Evolutionary conservation across 92 coral and sea anemone genomes (phyloP).

Genomic region (Porites rus): DNA sequence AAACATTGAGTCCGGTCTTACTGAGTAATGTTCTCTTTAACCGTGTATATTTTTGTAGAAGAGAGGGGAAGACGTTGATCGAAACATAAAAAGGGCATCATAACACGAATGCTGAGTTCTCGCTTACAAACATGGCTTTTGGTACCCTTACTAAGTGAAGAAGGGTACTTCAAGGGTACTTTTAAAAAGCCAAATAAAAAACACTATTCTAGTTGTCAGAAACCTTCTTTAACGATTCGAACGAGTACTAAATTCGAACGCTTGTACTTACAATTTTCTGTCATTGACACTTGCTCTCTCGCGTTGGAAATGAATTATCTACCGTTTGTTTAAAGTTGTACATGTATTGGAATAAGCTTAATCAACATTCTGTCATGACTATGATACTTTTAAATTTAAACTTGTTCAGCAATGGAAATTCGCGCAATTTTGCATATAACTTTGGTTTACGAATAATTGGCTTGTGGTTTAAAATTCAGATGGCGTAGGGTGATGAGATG

Average conservation of each 20-base stretch:
- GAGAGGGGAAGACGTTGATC: not conserved
- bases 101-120: too few relatives aligned
- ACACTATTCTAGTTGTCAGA: too few relatives aligned
- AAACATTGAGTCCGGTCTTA: not conserved
- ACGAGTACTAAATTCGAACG: not conserved
- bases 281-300: not conserved
- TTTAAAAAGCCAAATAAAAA: not conserved
- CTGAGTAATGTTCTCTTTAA: not conserved
- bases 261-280: not conserved
- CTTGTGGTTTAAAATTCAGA: constrained; percentile 30
- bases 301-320: not conserved
- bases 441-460: constrained; percentile 35
- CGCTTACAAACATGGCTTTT: not conserved
- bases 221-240: not conserved
- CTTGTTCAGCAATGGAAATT: constrained; percentile 53
- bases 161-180: not conserved
- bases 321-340: constrained; percentile 20
- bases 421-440: constrained; percentile 26
- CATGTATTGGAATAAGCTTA: constrained; percentile 27
- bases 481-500: not conserved
- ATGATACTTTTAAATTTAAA: constrained; percentile 15
- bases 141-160: not conserved
- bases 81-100: not conserved
- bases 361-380: constrained; percentile 32
- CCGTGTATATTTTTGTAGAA: not conserved